These are phyloP conservation scores for Orchesella cincta DNA, from an alignment of 1,140 invertebrate genomes.

Conservation along the genomic window DNA sequence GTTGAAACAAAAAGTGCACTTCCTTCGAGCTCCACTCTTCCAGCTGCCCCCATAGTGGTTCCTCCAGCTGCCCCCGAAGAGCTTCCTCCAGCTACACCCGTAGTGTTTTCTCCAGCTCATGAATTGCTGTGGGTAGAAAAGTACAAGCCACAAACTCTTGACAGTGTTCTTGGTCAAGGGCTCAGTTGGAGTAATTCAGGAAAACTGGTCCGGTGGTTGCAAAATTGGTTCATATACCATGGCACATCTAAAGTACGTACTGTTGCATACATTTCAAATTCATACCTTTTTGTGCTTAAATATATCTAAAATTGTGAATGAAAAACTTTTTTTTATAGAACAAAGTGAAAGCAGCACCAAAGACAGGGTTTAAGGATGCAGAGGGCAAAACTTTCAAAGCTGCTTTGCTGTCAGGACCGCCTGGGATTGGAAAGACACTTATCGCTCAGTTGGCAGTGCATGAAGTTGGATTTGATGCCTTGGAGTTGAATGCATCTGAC, in stretches of 20 bases:
- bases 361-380: constrained; percentile 45
- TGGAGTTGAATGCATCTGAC: constrained; percentile 98
- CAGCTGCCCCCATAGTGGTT: neutral
- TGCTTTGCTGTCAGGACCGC: constrained; percentile 90
- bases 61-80: neutral
- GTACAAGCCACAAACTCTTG: constrained; percentile 84
- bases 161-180: constrained; percentile 90
- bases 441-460: constrained; percentile 78
- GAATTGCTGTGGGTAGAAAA: constrained; percentile 87
- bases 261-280: too few species aligned
- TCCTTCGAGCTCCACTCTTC: neutral
- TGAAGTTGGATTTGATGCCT: constrained; percentile 82
- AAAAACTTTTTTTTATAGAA: constrained; percentile 28
- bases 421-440: constrained; percentile 92
- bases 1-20: too few species aligned
- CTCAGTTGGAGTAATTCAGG: constrained; percentile 88
- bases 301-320: too few species aligned
- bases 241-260: constrained; percentile 31
- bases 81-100: too few species aligned
- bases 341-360: constrained; percentile 41
- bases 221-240: constrained; percentile 86
- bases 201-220: constrained; percentile 86
- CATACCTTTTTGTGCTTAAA: too few species aligned
- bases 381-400: constrained; percentile 74
- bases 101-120: neutral